A percentile compares a stretch with the other conserved stretches of the same genome.
These are phyloP conservation scores for Toxotes lorentzi DNA, from an alignment of 2,797 vertebrate genomes.

Conservation along the genomic window DNA sequence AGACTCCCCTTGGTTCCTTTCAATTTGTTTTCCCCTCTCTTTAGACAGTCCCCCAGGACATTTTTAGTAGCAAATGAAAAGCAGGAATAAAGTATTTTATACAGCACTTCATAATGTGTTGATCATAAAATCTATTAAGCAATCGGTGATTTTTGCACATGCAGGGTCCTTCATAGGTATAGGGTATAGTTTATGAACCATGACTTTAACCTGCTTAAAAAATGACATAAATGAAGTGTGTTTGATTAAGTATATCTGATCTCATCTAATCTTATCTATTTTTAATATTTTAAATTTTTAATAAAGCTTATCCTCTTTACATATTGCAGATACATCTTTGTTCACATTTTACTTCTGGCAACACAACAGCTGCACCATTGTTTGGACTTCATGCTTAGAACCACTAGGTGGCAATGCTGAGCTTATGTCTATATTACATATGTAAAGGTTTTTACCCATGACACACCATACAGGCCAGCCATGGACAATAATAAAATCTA, in stretches of 20 bases:
- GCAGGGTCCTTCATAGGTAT: slow-evolving; percentile 8
- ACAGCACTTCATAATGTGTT: slow-evolving; percentile 13
- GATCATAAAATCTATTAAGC: slow-evolving; percentile 1
- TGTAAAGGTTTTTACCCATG: not conserved
- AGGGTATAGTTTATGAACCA: slow-evolving; percentile 14
- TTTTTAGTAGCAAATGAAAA: slow-evolving; percentile 27
- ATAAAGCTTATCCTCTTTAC: slow-evolving; percentile 57
- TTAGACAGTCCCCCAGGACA: not conserved
- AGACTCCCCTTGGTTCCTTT: not conserved
- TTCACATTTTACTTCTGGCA: not conserved
- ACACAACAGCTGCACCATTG: not conserved
- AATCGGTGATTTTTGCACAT: not conserved
- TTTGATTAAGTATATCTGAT: not conserved
- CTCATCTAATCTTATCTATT: slow-evolving; percentile 36
- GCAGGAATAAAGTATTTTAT: slow-evolving; percentile 26
- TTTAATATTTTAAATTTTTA: slow-evolving; percentile 51
- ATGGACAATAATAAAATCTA: slow-evolving; percentile 16
- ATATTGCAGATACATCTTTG: not conserved
- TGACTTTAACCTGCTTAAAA: slow-evolving; percentile 5
- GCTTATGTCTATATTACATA: not conserved
- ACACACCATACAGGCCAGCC: not conserved
- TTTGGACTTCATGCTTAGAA: not conserved
- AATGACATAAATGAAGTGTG: slow-evolving; percentile 1
- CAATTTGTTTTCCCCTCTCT: slow-evolving; percentile 1
- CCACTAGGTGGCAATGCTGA: slow-evolving; percentile 72